phyloP scores from a whole-genome alignment of 1,140 invertebrate species.

The Cherax destructor region DNA sequence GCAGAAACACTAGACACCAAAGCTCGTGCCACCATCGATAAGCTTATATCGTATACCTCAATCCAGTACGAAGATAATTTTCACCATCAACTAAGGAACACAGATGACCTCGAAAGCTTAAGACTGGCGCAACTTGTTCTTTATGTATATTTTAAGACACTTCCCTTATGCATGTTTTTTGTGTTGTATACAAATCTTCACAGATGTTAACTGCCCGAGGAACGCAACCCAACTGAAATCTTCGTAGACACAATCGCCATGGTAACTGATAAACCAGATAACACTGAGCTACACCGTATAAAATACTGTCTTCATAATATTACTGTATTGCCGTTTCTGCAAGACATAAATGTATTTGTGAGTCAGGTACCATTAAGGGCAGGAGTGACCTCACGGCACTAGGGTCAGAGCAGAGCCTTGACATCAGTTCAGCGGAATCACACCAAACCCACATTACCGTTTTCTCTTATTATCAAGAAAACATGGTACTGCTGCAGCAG shows the following conservation, averaged over 20 bases:
- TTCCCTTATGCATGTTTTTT: neutral
- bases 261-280: neutral
- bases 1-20: neutral
- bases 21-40: neutral
- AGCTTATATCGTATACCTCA: neutral
- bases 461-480: too few relatives aligned
- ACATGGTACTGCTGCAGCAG: neutral
- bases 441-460: neutral
- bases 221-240: neutral
- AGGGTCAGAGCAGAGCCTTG: neutral
- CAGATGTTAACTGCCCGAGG: neutral
- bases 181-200: neutral
- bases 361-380: too few relatives aligned
- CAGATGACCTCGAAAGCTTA: too few relatives aligned
- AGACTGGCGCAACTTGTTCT: too few relatives aligned
- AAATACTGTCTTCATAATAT: too few relatives aligned
- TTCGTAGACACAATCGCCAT: neutral
- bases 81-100: too few relatives aligned
- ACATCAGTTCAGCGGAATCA: neutral
- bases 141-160: neutral
- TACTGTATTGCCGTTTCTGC: too few relatives aligned
- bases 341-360: too few relatives aligned
- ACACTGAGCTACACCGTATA: too few relatives aligned
- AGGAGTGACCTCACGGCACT: neutral
- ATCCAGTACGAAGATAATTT: too few relatives aligned